A percentile compares a stretch with the other conserved stretches of the same genome.
phyloP scores from a whole-genome alignment of 2,888 invertebrate genomes.

The Teleiodes luculella region DNA sequence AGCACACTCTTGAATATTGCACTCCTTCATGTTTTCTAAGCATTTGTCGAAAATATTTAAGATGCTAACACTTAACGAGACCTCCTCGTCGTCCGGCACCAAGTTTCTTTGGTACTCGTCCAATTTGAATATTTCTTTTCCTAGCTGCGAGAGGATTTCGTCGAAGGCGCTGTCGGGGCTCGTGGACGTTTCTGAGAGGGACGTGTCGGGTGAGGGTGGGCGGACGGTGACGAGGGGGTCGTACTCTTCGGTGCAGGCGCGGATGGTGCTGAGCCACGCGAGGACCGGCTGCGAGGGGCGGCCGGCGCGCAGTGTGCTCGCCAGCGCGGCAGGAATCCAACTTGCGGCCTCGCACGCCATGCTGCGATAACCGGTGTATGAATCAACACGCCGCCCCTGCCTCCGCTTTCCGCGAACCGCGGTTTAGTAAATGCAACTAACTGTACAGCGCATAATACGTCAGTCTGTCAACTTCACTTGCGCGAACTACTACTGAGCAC shows the following conservation, averaged over 20 bases:
- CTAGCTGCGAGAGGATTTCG: slow-evolving; percentile 69
- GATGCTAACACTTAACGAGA: slow-evolving; percentile 64
- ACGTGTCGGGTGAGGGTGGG: slow-evolving; percentile 36
- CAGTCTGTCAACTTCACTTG: slow-evolving; percentile 6
- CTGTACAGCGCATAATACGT: slow-evolving; percentile 17
- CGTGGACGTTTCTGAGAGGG: slow-evolving; percentile 26
- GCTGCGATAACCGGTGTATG: slow-evolving; percentile 69
- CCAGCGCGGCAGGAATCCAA: slow-evolving; percentile 74
- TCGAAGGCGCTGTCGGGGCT: slow-evolving; percentile 65
- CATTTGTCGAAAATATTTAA: slow-evolving; percentile 73
- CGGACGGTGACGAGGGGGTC: slow-evolving; percentile 56
- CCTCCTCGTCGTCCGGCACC: slow-evolving; percentile 47
- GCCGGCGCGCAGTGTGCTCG: slow-evolving; percentile 61
- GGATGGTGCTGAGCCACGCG: slow-evolving; percentile 64
- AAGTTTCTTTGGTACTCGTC: slow-evolving; percentile 66
- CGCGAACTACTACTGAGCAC: neutral
- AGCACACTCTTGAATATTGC: neutral
- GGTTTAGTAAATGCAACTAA: slow-evolving; percentile 35
- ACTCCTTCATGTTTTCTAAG: slow-evolving; percentile 52
- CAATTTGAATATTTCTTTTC: slow-evolving; percentile 69
- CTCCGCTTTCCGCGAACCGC: slow-evolving; percentile 60
- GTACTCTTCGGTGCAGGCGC: slow-evolving; percentile 67
- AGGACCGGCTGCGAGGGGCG: slow-evolving; percentile 57
- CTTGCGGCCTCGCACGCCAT: slow-evolving; percentile 68
- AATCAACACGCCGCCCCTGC: slow-evolving; percentile 51